Evolutionary conservation across 2,888 invertebrate genomes (phyloP).

Genomic region (Pachydiplax longipennis): DNA sequence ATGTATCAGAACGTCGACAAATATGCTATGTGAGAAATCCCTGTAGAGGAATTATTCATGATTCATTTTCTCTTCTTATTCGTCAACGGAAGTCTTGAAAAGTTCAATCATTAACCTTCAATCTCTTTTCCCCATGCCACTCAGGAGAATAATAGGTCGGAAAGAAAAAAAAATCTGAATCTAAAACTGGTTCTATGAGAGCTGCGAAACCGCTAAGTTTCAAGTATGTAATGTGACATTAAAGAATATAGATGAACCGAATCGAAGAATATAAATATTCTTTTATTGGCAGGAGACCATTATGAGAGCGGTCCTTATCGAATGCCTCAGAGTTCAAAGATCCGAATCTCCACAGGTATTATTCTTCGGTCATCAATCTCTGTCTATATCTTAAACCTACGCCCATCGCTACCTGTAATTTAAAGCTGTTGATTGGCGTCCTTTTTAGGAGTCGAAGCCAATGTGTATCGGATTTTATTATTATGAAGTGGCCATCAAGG

Average conservation of each 20-base stretch:
- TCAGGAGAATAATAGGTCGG: too few species aligned
- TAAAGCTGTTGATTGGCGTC: background rate
- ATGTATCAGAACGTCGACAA: too few species aligned
- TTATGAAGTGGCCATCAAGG: too few species aligned
- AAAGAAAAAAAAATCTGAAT: too few species aligned
- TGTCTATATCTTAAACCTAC: background rate
- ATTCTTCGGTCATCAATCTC: background rate
- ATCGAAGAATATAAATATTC: background rate
- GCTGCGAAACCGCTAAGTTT: background rate
- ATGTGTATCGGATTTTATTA: background rate
- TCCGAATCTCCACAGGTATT: background rate
- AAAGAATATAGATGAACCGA: background rate
- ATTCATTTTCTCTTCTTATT: too few species aligned
- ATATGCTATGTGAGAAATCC: too few species aligned
- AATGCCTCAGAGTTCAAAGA: background rate
- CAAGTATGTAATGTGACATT: background rate
- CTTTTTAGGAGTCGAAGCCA: background rate
- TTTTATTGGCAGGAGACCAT: background rate
- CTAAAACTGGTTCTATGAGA: too few species aligned
- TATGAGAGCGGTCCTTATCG: background rate
- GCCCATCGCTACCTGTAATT: background rate
- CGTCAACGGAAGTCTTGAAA: too few species aligned
- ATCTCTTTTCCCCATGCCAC: too few species aligned
- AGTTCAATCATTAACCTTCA: too few species aligned
- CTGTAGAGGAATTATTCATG: too few species aligned